phyloP scores from a whole-genome alignment of 1,140 invertebrate genomes.

The Drosophila tristis region DNA sequence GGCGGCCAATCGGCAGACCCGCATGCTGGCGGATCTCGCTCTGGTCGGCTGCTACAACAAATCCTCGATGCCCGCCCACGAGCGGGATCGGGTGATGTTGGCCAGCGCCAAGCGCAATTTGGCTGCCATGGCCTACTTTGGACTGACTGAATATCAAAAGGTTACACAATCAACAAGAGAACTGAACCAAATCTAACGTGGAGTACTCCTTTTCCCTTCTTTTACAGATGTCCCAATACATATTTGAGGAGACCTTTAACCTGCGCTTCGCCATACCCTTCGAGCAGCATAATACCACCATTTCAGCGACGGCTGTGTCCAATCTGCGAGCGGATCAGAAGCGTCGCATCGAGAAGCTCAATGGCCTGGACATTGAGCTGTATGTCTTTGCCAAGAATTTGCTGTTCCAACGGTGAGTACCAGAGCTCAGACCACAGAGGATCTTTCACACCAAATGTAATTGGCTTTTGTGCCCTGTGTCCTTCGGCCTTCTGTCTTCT shows the following conservation, averaged over 20 bases:
- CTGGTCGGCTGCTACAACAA: slow-evolving; percentile 98
- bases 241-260: slow-evolving; percentile 99
- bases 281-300: slow-evolving; percentile 95
- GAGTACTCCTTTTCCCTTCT: background rate
- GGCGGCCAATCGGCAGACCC: slow-evolving; percentile 97
- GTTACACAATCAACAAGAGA: slow-evolving; percentile 81
- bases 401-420: slow-evolving; percentile 88
- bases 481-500: background rate
- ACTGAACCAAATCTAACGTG: background rate
- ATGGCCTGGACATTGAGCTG: slow-evolving; percentile 95
- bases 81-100: slow-evolving; percentile 92
- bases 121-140: slow-evolving; percentile 97
- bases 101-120: slow-evolving; percentile 98
- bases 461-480: slow-evolving; percentile 34
- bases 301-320: slow-evolving; percentile 91
- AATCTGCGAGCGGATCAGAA: slow-evolving; percentile 90
- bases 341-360: slow-evolving; percentile 91
- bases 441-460: slow-evolving; percentile 18
- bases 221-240: slow-evolving; percentile 93
- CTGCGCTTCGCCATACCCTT: slow-evolving; percentile 95
- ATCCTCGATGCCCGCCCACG: slow-evolving; percentile 88
- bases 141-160: slow-evolving; percentile 97
- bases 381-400: slow-evolving; percentile 97
- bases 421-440: no score
- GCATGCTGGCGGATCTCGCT: slow-evolving; percentile 98